A percentile compares a stretch with the other conserved stretches of the same genome.
phyloP scores from a whole-genome alignment of 2,888 invertebrate species.

The Rotaria macrura region DNA sequence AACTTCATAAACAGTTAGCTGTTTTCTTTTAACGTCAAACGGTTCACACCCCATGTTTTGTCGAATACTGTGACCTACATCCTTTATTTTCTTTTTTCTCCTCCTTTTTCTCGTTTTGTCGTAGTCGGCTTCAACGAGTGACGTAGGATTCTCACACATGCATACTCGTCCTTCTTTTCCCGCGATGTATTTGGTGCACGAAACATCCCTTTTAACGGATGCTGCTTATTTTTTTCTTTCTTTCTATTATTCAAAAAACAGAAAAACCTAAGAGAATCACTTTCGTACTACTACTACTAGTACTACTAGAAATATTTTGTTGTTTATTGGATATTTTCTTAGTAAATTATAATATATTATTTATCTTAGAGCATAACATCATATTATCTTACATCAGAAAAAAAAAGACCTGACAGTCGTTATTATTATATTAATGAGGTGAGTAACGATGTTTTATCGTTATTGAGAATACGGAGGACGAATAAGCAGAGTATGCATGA shows the following conservation, averaged over 20 bases:
- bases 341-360: not conserved
- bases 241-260: not conserved
- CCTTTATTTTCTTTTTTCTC: not conserved
- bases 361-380: not conserved
- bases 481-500: not conserved
- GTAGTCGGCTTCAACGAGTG: not conserved
- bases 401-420: not conserved
- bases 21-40: not conserved
- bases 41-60: not conserved
- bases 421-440: not conserved
- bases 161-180: not conserved
- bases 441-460: not conserved
- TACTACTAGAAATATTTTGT: not conserved
- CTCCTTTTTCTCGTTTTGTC: not conserved
- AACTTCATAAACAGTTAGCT: not conserved
- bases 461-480: not conserved
- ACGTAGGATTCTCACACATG: not conserved
- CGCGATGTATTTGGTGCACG: not conserved
- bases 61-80: not conserved
- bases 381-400: not conserved
- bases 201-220: not conserved
- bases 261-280: not conserved
- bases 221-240: not conserved
- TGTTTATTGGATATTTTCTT: not conserved
- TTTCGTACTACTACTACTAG: not conserved